These are phyloP conservation scores for Siniperca scherzeri DNA, from an alignment of 2,797 vertebrate genomes.

Conservation along the genomic window DNA sequence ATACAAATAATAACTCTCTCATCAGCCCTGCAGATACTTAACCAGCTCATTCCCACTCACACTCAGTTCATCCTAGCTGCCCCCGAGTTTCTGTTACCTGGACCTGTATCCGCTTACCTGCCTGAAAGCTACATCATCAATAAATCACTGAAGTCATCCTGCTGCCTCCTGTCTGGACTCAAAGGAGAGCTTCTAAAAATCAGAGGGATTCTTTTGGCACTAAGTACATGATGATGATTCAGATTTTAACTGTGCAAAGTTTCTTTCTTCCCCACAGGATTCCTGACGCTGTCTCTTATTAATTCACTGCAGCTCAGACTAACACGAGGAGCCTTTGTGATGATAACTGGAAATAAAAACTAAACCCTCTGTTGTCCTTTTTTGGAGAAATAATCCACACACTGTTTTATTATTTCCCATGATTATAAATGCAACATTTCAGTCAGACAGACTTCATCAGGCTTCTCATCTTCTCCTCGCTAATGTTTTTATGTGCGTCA, in stretches of 20 bases:
- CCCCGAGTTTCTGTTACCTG: too few species aligned
- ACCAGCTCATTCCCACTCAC: too few species aligned
- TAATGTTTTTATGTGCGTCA: background rate
- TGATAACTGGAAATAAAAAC: constrained; percentile 18
- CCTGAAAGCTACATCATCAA: too few species aligned
- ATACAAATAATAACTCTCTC: too few species aligned
- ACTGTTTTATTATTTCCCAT: background rate
- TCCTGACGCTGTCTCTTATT: background rate
- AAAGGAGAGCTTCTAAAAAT: background rate
- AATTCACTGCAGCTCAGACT: constrained; percentile 8
- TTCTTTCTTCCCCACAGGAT: constrained; percentile 4
- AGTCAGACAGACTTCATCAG: background rate
- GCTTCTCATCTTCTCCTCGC: background rate
- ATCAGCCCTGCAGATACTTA: too few species aligned
- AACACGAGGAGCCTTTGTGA: background rate
- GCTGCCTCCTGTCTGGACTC: too few species aligned
- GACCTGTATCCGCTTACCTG: too few species aligned
- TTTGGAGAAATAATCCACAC: background rate
- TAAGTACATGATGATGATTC: too few species aligned
- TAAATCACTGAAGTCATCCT: too few species aligned
- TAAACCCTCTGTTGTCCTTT: background rate
- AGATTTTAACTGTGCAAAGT: too few species aligned
- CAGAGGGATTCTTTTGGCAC: too few species aligned
- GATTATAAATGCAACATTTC: background rate
- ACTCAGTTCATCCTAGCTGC: too few species aligned